Conservation (phyloP, 2,888 invertebrate genomes). For the Drosophila peninsularis region DNA sequence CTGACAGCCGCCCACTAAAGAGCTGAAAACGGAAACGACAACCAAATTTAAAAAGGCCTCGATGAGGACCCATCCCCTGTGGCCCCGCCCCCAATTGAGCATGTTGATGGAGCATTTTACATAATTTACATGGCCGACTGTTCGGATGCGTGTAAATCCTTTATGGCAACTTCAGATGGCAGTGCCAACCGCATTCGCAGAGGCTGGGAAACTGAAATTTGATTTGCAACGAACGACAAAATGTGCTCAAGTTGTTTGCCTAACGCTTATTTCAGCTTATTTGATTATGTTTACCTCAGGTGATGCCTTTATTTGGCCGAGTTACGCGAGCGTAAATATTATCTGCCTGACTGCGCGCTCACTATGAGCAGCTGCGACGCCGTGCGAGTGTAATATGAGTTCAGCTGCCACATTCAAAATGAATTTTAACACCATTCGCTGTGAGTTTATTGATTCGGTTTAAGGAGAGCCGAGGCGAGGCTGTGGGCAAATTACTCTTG, state of each 20-base stretch:
- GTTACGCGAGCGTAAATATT: slow-evolving; percentile 33
- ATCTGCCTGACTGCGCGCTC: slow-evolving; percentile 29
- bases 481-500: no score
- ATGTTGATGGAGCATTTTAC: slow-evolving; percentile 65
- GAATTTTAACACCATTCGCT: slow-evolving; percentile 18
- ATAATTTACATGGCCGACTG: slow-evolving; percentile 69
- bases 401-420: slow-evolving; percentile 10
- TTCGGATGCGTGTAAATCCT: slow-evolving; percentile 76
- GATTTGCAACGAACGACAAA: slow-evolving; percentile 64
- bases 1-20: slow-evolving; percentile 43
- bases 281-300: slow-evolving; percentile 78
- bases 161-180: slow-evolving; percentile 66
- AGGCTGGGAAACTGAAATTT: slow-evolving; percentile 56
- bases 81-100: slow-evolving; percentile 5
- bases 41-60: slow-evolving; percentile 68
- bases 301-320: slow-evolving; percentile 39
- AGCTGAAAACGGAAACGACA: slow-evolving; percentile 62
- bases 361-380: not conserved
- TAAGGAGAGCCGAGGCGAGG: no score
- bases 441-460: slow-evolving; percentile 4
- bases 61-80: slow-evolving; percentile 29
- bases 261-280: slow-evolving; percentile 64
- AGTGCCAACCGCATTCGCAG: slow-evolving; percentile 24
- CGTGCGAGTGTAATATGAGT: slow-evolving; percentile 7
- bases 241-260: slow-evolving; percentile 58